A percentile compares a stretch with the other conserved stretches of the same genome.
Conservation (phyloP, 2,888 invertebrate genomes). For the Sympetrum striolatum region DNA sequence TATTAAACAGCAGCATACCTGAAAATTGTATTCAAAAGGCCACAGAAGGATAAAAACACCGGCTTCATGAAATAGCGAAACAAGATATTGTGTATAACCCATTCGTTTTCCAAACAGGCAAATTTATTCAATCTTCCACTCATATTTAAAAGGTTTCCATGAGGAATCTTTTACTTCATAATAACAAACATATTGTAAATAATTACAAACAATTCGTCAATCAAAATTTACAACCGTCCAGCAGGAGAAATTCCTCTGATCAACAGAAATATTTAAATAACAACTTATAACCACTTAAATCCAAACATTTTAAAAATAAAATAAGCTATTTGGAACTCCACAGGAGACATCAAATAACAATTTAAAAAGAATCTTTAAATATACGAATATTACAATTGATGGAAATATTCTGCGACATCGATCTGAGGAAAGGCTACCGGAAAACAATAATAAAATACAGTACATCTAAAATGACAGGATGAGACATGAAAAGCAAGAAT, state of each 20-base stretch:
- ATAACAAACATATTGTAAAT: neutral
- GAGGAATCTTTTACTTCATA: neutral
- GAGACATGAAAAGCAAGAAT: neutral
- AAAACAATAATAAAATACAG: neutral
- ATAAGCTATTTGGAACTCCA: conserved; percentile 34
- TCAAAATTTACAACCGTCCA: neutral
- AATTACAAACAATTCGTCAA: conserved; percentile 8
- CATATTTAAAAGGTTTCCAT: neutral
- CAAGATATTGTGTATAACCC: too few relatives aligned
- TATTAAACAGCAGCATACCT: too few relatives aligned
- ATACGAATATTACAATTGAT: neutral
- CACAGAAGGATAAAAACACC: too few relatives aligned
- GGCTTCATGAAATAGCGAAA: too few relatives aligned
- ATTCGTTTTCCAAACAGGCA: too few relatives aligned
- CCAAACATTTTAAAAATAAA: conserved; percentile 13
- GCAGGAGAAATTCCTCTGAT: neutral
- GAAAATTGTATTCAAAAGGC: too few relatives aligned
- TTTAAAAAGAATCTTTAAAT: neutral
- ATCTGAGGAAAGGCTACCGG: neutral
- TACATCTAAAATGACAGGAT: neutral
- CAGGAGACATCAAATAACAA: conserved; percentile 26
- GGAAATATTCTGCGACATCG: neutral
- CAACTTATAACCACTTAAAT: neutral
- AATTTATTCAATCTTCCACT: too few relatives aligned
- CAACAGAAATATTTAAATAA: neutral